A percentile compares a stretch with the other conserved stretches of the same genome.
phyloP scores from a whole-genome alignment of 2,797 vertebrate species.

The Oophaga sylvatica region DNA sequence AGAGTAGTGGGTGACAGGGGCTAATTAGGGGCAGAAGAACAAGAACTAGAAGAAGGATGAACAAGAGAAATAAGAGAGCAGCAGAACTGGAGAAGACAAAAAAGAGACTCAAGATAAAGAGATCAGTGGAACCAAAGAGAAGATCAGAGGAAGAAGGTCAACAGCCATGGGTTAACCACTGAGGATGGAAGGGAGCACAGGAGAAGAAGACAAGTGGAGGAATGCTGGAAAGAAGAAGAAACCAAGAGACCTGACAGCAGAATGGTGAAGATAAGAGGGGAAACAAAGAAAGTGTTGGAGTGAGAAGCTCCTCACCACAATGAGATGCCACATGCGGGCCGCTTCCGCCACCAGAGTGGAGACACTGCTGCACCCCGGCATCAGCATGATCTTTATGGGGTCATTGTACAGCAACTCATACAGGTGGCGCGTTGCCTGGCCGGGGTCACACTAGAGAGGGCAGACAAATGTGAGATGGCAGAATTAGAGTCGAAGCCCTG shows the following conservation, averaged over 20 bases:
- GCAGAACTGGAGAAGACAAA: neutral
- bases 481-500: neutral
- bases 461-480: neutral
- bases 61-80: neutral
- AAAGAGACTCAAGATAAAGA: neutral
- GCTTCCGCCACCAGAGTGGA: constrained; percentile 89
- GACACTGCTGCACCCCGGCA: constrained; percentile 89
- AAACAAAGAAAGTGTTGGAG: neutral
- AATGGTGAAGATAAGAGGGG: neutral
- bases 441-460: constrained; percentile 76
- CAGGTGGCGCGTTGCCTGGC: constrained; percentile 86
- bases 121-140: constrained; percentile 64
- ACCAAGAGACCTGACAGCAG: neutral
- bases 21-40: neutral
- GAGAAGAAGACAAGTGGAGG: neutral
- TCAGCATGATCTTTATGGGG: constrained; percentile 88
- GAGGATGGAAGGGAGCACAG: neutral
- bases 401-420: constrained; percentile 89
- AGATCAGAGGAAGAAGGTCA: neutral
- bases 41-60: neutral
- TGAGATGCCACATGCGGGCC: constrained; percentile 90
- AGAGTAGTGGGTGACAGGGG: neutral
- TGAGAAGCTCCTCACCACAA: constrained; percentile 75
- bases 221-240: neutral
- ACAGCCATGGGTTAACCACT: neutral